Conservation (phyloP, 2,888 invertebrate species). For the Netelia inedita region DNA sequence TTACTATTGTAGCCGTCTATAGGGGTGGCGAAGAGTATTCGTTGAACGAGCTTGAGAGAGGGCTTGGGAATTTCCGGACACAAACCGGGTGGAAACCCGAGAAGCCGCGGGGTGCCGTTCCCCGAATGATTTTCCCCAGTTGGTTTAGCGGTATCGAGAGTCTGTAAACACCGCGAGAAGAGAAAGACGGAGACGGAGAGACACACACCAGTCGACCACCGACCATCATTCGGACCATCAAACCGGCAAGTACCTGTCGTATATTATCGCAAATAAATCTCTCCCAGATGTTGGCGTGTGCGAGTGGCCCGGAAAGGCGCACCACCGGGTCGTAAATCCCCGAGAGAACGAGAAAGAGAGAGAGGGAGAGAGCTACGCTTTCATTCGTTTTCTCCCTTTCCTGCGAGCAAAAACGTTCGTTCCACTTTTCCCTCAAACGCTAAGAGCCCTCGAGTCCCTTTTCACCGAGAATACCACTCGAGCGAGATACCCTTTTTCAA, state of each 20-base stretch:
- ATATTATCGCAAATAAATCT: conserved; percentile 74
- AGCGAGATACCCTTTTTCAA: conserved; percentile 31
- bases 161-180: conserved; percentile 42
- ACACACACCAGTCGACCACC: conserved; percentile 38
- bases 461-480: conserved; percentile 13
- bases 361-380: not conserved
- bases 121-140: conserved; percentile 65
- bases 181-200: conserved; percentile 22
- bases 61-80: conserved; percentile 64
- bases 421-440: conserved; percentile 36
- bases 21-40: too few relatives aligned
- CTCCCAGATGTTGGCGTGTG: conserved; percentile 73
- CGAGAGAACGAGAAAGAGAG: conserved; percentile 11
- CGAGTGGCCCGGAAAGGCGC: conserved; percentile 19
- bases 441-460: conserved; percentile 36
- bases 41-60: not conserved
- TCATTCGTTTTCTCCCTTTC: conserved; percentile 1
- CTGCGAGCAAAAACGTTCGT: conserved; percentile 12
- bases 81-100: conserved; percentile 53
- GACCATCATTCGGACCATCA: conserved; percentile 63
- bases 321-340: conserved; percentile 45
- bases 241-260: conserved; percentile 76
- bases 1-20: too few relatives aligned
- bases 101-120: conserved; percentile 62
- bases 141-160: conserved; percentile 58